Percentiles rank a stretch among this genome's conserved stretches.
Evolutionary conservation across 2,888 invertebrate species (phyloP).

Genomic region (Diaphora mendica): DNA sequence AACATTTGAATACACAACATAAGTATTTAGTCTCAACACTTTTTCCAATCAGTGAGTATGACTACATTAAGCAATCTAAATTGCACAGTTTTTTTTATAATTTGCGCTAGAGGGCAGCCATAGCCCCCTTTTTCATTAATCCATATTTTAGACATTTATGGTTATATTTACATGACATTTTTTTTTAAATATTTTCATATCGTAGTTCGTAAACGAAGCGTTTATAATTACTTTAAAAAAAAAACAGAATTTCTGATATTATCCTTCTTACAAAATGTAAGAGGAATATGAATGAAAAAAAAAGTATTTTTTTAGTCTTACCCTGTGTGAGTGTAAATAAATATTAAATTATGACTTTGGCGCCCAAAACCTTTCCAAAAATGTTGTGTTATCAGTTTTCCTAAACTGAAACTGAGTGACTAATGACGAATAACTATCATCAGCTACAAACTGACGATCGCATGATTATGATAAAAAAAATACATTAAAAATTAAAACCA

Average conservation of each 20-base stretch:
- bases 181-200: neutral
- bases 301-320: neutral
- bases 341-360: neutral
- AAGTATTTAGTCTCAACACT: slow-evolving; percentile 65
- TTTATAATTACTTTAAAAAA: neutral
- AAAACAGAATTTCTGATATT: neutral
- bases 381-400: neutral
- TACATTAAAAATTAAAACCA: too few species aligned
- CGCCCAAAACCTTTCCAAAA: too few species aligned
- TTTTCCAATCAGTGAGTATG: slow-evolving; percentile 46
- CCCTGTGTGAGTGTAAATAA: neutral
- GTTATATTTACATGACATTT: slow-evolving; percentile 31
- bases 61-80: slow-evolving; percentile 51
- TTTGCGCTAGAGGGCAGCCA: slow-evolving; percentile 47
- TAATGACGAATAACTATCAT: neutral
- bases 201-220: neutral
- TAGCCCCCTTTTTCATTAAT: slow-evolving; percentile 26
- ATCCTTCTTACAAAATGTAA: neutral
- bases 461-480: too few species aligned
- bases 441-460: too few species aligned
- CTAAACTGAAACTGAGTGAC: neutral
- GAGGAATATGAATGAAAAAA: neutral
- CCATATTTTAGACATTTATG: slow-evolving; percentile 30
- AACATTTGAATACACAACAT: slow-evolving; percentile 54
- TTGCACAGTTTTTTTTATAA: slow-evolving; percentile 50